Conservation (phyloP, 2,888 invertebrate species). For the Eustalomyia histrio region DNA sequence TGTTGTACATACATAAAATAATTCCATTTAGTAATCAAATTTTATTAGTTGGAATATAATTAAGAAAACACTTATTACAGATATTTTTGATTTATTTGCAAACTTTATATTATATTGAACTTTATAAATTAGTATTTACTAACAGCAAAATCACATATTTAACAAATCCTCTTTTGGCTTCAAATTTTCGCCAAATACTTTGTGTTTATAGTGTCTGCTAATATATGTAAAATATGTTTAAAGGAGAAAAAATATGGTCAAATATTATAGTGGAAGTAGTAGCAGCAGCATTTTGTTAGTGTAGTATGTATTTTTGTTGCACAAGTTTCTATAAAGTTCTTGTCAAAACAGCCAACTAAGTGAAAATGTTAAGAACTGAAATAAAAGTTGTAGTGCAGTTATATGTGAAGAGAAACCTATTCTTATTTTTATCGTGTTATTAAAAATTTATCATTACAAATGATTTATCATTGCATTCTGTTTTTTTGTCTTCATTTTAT, state of each 20-base stretch:
- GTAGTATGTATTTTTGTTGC: conserved; percentile 30
- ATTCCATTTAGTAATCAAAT: too few relatives aligned
- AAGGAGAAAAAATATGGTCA: conserved; percentile 13
- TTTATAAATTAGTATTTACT: too few relatives aligned
- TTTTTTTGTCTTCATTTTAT: not conserved
- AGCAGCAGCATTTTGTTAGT: conserved; percentile 19
- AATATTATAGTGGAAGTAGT: conserved; percentile 12
- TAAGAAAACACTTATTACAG: too few relatives aligned
- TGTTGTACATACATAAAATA: too few relatives aligned
- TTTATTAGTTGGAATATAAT: too few relatives aligned
- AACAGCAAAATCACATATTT: too few relatives aligned
- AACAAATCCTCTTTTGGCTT: too few relatives aligned
- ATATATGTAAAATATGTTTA: not conserved
- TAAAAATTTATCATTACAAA: conserved; percentile 49
- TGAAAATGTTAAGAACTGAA: conserved; percentile 36
- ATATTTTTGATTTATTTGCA: too few relatives aligned
- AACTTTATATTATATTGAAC: too few relatives aligned
- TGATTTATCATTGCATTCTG: conserved; percentile 42
- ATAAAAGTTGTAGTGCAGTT: not conserved
- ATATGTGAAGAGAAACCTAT: not conserved
- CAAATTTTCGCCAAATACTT: too few relatives aligned
- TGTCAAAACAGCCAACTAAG: conserved; percentile 48
- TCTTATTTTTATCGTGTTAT: conserved; percentile 11
- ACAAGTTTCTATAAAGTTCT: conserved; percentile 51
- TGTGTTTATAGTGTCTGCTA: not conserved